These are phyloP conservation scores for Cactoblastis cactorum DNA, from an alignment of 2,888 invertebrate genomes.

Conservation along the genomic window DNA sequence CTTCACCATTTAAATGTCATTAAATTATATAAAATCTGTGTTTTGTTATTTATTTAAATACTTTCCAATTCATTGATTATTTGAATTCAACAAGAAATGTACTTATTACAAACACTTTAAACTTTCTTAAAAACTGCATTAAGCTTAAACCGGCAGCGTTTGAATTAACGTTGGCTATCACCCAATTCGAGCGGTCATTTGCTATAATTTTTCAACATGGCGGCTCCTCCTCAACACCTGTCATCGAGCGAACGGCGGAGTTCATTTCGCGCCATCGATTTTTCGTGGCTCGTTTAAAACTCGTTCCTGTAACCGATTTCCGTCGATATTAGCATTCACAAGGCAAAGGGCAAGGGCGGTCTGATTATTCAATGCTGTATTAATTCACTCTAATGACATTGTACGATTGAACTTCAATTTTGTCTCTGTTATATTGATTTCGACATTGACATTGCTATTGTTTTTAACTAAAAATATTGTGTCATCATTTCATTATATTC, in stretches of 20 bases:
- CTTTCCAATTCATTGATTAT: no score
- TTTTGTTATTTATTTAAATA: no score
- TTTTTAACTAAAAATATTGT: constrained; percentile 4
- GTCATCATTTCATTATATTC: background rate
- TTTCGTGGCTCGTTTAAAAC: constrained; percentile 22
- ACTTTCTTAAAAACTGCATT: constrained; percentile 29
- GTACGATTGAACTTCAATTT: constrained; percentile 23
- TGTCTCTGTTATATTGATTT: constrained; percentile 8
- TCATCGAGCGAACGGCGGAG: constrained; percentile 32
- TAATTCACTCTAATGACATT: constrained; percentile 24
- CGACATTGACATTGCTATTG: constrained; percentile 10
- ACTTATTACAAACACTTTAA: no score
- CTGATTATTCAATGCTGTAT: constrained; percentile 21
- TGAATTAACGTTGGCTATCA: constrained; percentile 40
- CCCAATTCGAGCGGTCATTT: constrained; percentile 62
- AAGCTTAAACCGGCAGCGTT: constrained; percentile 19
- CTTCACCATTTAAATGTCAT: no score
- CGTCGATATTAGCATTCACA: constrained; percentile 26
- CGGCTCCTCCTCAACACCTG: constrained; percentile 51
- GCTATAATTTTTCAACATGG: constrained; percentile 64
- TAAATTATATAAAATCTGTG: no score
- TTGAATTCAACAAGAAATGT: no score
- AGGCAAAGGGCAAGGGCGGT: constrained; percentile 47
- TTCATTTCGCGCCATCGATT: constrained; percentile 25
- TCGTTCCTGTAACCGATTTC: constrained; percentile 20